These are phyloP conservation scores for Istiophorus platypterus DNA, from an alignment of 2,113 vertebrate genomes.

Conservation along the genomic window DNA sequence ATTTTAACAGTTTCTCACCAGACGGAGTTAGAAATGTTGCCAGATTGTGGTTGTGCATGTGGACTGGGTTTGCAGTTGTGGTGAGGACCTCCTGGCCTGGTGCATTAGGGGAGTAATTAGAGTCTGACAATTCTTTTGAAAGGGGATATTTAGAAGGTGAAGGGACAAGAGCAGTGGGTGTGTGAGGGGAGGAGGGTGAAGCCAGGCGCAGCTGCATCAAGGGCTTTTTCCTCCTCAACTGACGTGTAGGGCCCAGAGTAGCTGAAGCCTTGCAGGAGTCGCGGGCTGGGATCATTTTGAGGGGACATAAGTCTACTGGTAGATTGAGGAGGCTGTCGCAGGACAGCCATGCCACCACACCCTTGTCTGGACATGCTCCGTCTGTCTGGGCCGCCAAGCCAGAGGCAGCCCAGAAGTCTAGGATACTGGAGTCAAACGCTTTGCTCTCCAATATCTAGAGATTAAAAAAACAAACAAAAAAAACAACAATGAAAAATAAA, in stretches of 20 bases:
- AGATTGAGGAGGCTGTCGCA: constrained; percentile 80
- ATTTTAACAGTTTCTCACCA: constrained; percentile 57
- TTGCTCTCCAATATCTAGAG: constrained; percentile 77
- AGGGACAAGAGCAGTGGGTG: neutral
- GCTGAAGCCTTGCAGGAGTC: constrained; percentile 24
- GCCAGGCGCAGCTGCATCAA: constrained; percentile 71
- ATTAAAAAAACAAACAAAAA: neutral
- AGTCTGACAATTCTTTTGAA: constrained; percentile 18
- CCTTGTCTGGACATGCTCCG: constrained; percentile 11
- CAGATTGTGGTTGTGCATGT: constrained; percentile 33
- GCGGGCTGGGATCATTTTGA: constrained; percentile 5
- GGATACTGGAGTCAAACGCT: constrained; percentile 71
- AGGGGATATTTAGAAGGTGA: constrained; percentile 3
- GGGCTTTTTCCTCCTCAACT: constrained; percentile 82
- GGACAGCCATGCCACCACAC: constrained; percentile 69
- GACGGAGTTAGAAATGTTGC: constrained; percentile 70
- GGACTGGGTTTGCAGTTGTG: neutral
- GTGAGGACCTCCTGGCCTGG: neutral
- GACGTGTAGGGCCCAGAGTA: constrained; percentile 37
- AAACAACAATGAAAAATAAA: neutral
- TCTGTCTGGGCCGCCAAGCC: constrained; percentile 57
- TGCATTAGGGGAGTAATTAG: neutral
- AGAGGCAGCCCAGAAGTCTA: constrained; percentile 78
- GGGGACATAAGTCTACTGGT: constrained; percentile 21
- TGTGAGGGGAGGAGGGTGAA: neutral